Evolutionary conservation across 1,140 invertebrate species (phyloP).

Genomic region (Trigoniulus corallinus): DNA sequence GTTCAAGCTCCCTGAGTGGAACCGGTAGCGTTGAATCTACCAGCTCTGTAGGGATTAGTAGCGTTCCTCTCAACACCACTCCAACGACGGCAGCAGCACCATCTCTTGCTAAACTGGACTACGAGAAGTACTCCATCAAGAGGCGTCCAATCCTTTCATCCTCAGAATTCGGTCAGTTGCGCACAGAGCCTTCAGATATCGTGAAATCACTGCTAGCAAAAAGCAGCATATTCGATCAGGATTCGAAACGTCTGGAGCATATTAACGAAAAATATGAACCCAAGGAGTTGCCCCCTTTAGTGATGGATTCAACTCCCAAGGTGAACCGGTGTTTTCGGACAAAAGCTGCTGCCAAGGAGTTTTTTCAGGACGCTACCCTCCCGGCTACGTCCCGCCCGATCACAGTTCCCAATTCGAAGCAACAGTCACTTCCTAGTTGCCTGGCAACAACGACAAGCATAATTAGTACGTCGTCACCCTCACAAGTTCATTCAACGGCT

Average conservation of each 20-base stretch:
- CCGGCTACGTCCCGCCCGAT: constrained; percentile 6
- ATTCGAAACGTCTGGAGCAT: constrained; percentile 79
- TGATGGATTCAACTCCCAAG: constrained; percentile 7
- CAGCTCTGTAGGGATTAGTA: neutral
- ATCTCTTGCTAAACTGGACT: constrained; percentile 25
- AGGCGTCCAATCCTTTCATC: constrained; percentile 18
- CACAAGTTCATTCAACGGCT: neutral
- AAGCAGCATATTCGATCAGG: constrained; percentile 87
- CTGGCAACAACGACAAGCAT: too few relatives aligned
- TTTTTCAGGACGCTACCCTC: constrained; percentile 15
- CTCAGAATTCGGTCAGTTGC: constrained; percentile 3
- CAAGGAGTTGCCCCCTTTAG: constrained; percentile 20
- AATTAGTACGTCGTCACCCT: too few relatives aligned
- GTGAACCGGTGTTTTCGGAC: constrained; percentile 18
- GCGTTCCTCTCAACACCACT: constrained; percentile 8
- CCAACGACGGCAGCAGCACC: constrained; percentile 12
- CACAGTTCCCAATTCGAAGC: too few relatives aligned
- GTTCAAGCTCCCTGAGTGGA: constrained; percentile 8
- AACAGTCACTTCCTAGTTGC: too few relatives aligned
- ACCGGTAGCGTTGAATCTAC: constrained; percentile 4
- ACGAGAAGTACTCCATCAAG: constrained; percentile 36
- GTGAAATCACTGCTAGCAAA: constrained; percentile 79
- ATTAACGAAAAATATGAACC: constrained; percentile 69
- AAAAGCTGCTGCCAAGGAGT: constrained; percentile 26
- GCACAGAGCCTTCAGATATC: constrained; percentile 68